Evolutionary conservation across 2,888 invertebrate species (phyloP), one percentile per base, ranked within the genome.

Genomic region (Alviniconcha strummeri): DNA sequence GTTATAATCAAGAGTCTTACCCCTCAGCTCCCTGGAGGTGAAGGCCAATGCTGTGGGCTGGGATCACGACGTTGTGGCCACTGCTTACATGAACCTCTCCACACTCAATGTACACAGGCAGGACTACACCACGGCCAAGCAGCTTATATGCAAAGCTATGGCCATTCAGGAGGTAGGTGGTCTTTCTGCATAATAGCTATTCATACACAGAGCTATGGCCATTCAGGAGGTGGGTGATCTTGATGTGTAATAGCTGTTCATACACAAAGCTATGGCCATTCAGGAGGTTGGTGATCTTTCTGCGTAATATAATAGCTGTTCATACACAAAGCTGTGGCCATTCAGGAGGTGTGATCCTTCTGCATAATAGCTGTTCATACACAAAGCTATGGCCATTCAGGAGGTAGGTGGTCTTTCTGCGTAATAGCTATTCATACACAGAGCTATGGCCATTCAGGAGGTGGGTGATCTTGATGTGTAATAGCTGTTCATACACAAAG

Each of bases 31-130:
- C 8, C 82, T 91, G 54, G 85, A 90, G 77, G 88, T 92, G 55
- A 92, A 91, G 87, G 84, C 87, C 56, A 89, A 89, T 72, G 90
- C 90, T 19, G 87, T 91, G 57, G 91, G 91, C 7, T 84, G 86
- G 80, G 85, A 90, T 17, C 90, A 91, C 84, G 87, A 87, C 15
- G 88, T 88, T 55, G 88, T 91, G 55, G 90, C 90, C 11, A 80
- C 88, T 17, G 86, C 89, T 1, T 90, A 89, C 75, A 83, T 91
- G 83, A 91, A 91, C 79, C 87, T 91, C 13, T 87, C 89, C 2
- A 84, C 87, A 17, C 81, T 91, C 36, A 90, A 91, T 74, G 75
- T 84, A 55, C 69, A 85, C 67, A 84, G 88, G 55, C 75, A 86
- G 3, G 87, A 90, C 82, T 81, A 69, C 60, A 80, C 80, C 1